A percentile compares a stretch with the other conserved stretches of the same genome.
Conservation (phyloP, 1,140 invertebrate genomes). For the Drosophila miranda region DNA sequence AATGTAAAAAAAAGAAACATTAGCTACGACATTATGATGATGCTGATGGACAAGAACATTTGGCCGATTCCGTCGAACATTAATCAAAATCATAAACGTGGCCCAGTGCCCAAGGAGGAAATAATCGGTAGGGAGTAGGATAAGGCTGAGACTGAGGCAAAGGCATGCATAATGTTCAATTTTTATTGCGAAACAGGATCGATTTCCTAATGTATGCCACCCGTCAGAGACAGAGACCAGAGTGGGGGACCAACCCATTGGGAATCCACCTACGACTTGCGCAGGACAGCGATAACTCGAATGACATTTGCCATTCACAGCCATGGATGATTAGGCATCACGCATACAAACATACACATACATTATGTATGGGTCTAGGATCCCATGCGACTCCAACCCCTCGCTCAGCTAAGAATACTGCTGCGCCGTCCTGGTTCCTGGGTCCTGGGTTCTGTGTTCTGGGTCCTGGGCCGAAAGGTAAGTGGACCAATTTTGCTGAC, state of each 20-base stretch:
- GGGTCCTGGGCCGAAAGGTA: slow-evolving; percentile 39
- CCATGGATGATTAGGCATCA: slow-evolving; percentile 72
- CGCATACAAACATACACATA: slow-evolving; percentile 16
- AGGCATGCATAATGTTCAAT: slow-evolving; percentile 67
- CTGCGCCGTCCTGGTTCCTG: background rate
- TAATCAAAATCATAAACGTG: slow-evolving; percentile 78
- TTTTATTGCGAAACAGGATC: slow-evolving; percentile 74
- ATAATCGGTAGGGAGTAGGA: slow-evolving; percentile 13
- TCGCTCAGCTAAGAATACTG: slow-evolving; percentile 1
- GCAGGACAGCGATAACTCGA: slow-evolving; percentile 53
- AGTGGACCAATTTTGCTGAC: slow-evolving; percentile 73
- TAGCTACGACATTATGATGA: slow-evolving; percentile 59
- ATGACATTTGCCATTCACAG: slow-evolving; percentile 68
- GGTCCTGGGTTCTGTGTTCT: no score
- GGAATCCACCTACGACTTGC: no score
- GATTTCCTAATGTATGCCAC: slow-evolving; percentile 69
- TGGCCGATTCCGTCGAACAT: slow-evolving; percentile 61
- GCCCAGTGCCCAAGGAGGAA: slow-evolving; percentile 11
- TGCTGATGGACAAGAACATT: slow-evolving; percentile 71
- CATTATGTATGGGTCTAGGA: slow-evolving; percentile 15
- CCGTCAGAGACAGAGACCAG: slow-evolving; percentile 14
- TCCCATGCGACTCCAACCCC: slow-evolving; percentile 2
- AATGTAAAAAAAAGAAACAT: slow-evolving; percentile 74
- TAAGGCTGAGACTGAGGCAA: background rate
- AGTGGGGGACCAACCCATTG: slow-evolving; percentile 4